These are phyloP conservation scores for Spheniscus humboldti DNA, from an alignment of 2,797 vertebrate genomes.

Conservation along the genomic window DNA sequence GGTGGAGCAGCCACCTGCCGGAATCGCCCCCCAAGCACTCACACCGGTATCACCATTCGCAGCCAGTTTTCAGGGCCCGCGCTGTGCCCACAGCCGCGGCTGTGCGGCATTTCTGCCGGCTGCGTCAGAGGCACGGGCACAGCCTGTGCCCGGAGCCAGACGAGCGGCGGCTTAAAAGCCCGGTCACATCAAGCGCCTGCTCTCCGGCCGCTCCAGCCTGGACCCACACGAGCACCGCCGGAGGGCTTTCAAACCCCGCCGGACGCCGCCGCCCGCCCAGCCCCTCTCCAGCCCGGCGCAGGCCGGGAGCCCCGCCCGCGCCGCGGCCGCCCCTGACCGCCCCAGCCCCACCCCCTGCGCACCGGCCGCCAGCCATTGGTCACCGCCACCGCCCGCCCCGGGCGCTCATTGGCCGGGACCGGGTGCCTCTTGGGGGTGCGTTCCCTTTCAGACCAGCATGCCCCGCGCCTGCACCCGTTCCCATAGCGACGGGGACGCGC, in stretches of 20 bases:
- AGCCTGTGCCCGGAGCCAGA: not conserved
- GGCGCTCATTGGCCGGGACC: slow-evolving; percentile 11
- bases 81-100: too few species aligned
- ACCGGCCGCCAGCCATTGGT: slow-evolving; percentile 30
- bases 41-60: too few species aligned
- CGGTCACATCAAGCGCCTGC: not conserved
- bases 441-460: not conserved
- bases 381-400: not conserved
- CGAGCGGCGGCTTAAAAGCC: not conserved
- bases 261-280: not conserved
- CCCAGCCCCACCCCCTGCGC: not conserved
- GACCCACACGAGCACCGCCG: too few species aligned
- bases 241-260: not conserved
- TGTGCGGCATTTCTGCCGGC: too few species aligned
- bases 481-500: slow-evolving; percentile 28
- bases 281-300: not conserved
- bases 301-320: not conserved
- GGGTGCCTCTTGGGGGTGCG: fast-evolving
- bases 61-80: too few species aligned
- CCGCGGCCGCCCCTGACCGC: too few species aligned
- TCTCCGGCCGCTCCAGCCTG: not conserved
- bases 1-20: fast-evolving
- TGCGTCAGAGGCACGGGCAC: too few species aligned
- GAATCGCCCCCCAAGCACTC: not conserved
- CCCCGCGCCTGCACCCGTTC: slow-evolving; percentile 55